Base-by-base conservation (phyloP, 2,113 vertebrate genomes). In the Okapia johnstoni region DNA sequence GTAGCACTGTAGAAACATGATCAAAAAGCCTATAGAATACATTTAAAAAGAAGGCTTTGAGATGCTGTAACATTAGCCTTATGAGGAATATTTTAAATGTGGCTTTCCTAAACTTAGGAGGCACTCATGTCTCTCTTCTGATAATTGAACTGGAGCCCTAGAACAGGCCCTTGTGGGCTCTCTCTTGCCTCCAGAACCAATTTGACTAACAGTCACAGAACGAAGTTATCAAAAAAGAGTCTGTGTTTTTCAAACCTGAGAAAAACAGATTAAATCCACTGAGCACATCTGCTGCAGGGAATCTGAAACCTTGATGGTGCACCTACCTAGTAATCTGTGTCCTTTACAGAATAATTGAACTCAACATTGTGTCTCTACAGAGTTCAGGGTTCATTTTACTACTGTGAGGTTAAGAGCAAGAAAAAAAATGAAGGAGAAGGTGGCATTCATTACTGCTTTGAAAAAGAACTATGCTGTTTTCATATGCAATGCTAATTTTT, bases 131-230 rank as follows among this genome's bases (percentile, higher is more conserved):
- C 30, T 66, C 26, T 93, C 54, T 88, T 81, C 28, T 57, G 54
- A 76, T 81, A 77, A 83, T 28, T 96, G 50, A 85, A 88, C 46
- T 76, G 83, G 87, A 85, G 43, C 16, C 30, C 30, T 26, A 57
- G 50, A 57, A 57, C 76, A 36, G 36, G 43, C 28, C 80, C 40
- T 90, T 92, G 50, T 60, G 76, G 87, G 33, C 43, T 58, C 15
- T 88, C 66, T 85, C 43, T 54, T 94, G 40, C 46, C 84, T 96
- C 58, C 28, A 95, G 92, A 58, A 43, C 23, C 7, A 60, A 73
- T 85, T 33, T 92, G 84, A 97, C 92, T 88, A 94, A 92, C 60
- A 79, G 36, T 79, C 93, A 96, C 58, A 96, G 97, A 83, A 97
- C 77, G 61, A 93, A 97, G 61, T 90, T 63, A 85, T 52, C 58